Conservation (phyloP, 2,113 vertebrate species). For the Oceanodroma tethys region DNA sequence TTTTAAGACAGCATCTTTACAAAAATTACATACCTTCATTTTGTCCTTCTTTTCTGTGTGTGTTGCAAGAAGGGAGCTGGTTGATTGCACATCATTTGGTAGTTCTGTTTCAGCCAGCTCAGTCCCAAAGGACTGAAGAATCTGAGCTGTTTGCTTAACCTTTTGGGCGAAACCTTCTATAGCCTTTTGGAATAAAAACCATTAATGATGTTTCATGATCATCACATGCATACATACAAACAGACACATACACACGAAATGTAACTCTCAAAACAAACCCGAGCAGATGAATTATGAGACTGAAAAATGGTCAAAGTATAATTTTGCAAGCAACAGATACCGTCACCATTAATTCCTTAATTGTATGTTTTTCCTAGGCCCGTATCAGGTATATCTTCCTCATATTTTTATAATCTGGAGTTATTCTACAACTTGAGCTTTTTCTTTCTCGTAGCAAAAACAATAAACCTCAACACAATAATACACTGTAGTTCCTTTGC, state of each 20-base stretch:
- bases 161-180: conserved; percentile 93
- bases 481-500: neutral
- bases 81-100: conserved; percentile 89
- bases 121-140: conserved; percentile 89
- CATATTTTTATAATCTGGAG: neutral
- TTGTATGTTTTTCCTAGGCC: neutral
- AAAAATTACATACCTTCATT: conserved; percentile 84
- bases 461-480: neutral
- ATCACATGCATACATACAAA: neutral
- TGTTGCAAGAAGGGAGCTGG: conserved; percentile 78
- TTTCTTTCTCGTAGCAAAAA: neutral
- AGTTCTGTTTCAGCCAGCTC: conserved; percentile 95
- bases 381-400: neutral
- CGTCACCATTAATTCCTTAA: conserved; percentile 37
- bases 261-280: neutral
- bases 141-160: conserved; percentile 95
- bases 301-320: neutral
- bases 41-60: conserved; percentile 86
- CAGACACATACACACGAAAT: conserved; percentile 15
- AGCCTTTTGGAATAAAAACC: conserved; percentile 75
- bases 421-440: neutral
- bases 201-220: neutral
- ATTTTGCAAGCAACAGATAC: conserved; percentile 21
- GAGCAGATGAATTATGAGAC: neutral
- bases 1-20: neutral